These are phyloP conservation scores for Caenorhabditis zanzibari DNA, from an alignment of 2,888 invertebrate species.

Conservation along the genomic window DNA sequence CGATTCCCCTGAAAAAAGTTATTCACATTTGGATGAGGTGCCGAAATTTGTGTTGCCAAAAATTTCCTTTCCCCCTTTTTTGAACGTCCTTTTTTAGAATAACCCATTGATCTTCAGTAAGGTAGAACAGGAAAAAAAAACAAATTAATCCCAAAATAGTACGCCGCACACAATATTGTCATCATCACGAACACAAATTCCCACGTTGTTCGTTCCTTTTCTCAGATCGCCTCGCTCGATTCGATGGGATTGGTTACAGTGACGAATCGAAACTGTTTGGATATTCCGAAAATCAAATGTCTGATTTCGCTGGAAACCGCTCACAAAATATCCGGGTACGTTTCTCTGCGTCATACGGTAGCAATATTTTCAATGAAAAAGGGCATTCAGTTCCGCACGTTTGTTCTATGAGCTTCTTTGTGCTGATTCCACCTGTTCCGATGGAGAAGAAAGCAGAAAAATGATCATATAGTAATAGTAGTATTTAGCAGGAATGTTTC, in stretches of 20 bases:
- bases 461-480: conserved; percentile 11
- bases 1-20: no score
- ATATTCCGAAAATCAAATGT: conserved; percentile 62
- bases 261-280: conserved; percentile 53
- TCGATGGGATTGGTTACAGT: conserved; percentile 64
- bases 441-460: conserved; percentile 6
- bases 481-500: conserved; percentile 1
- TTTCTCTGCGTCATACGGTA: background rate
- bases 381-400: conserved; percentile 16
- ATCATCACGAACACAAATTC: conserved; percentile 7
- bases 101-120: background rate
- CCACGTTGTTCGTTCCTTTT: conserved; percentile 11
- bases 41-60: no score
- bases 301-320: conserved; percentile 65
- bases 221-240: conserved; percentile 58
- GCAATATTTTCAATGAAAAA: conserved; percentile 13
- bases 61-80: conserved; percentile 9
- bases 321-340: conserved; percentile 60
- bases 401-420: conserved; percentile 20
- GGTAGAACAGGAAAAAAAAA: background rate
- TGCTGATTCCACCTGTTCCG: conserved; percentile 26
- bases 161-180: no score
- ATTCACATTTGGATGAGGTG: no score
- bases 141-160: conserved; percentile 8
- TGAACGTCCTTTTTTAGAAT: background rate